A percentile compares a stretch with the other conserved stretches of the same genome.
Conservation (phyloP, 37 sponge, comb jelly and placozoan species). For the Spongilla lacustris region DNA sequence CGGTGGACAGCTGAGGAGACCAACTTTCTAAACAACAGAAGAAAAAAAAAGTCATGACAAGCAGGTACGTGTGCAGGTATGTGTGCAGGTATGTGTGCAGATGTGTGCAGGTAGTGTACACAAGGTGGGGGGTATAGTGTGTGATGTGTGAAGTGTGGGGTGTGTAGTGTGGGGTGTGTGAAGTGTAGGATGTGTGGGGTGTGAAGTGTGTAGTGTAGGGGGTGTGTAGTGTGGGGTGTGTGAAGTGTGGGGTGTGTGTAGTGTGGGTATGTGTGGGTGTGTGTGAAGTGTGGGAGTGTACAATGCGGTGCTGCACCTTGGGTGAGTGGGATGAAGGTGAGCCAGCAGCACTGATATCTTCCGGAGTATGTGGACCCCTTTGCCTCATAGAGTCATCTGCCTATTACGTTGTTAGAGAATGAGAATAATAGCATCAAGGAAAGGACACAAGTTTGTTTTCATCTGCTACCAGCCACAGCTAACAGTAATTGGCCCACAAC, state of each 20-base stretch:
- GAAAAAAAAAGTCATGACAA: neutral
- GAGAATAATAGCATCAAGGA: neutral
- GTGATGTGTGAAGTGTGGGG: no score
- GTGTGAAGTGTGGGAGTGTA: neutral
- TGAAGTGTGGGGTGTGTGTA: neutral
- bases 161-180: no score
- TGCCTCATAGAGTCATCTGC: neutral
- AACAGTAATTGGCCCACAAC: neutral
- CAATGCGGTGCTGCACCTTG: neutral
- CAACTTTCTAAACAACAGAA: neutral
- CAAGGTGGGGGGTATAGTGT: no score
- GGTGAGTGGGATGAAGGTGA: neutral
- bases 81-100: no score
- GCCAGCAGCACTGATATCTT: slow-evolving; percentile 25
- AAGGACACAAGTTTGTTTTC: neutral
- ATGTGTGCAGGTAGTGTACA: no score
- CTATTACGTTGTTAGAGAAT: neutral
- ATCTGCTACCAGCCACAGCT: neutral
- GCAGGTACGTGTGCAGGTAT: no score
- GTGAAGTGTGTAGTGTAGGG: no score
- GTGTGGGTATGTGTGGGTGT: neutral
- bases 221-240: no score
- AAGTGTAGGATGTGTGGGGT: no score
- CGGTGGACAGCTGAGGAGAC: neutral
- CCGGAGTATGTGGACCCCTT: slow-evolving; percentile 39